Evolutionary conservation across 2,113 vertebrate species (phyloP).

Genomic region (Acrocephalus kingi): DNA sequence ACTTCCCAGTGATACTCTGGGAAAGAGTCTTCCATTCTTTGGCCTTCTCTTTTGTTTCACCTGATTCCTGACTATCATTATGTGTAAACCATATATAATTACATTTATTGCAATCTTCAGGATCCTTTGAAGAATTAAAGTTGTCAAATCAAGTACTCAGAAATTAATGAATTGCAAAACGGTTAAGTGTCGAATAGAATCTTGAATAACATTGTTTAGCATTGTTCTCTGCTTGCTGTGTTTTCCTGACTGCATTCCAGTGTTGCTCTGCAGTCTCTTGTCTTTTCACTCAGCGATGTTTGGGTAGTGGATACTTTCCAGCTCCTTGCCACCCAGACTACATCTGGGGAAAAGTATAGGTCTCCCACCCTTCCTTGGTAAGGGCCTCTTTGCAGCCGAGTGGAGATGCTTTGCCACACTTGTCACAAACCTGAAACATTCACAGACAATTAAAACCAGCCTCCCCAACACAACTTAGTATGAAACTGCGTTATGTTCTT

Average conservation of each 20-base stretch:
- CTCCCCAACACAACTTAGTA: not conserved
- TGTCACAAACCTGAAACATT: not conserved
- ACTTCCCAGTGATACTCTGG: not conserved
- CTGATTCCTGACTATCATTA: not conserved
- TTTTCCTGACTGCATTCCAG: not conserved
- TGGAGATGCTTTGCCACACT: not conserved
- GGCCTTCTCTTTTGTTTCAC: too few species aligned
- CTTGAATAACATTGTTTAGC: not conserved
- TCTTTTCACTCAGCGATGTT: accelerated
- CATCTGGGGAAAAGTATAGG: not conserved
- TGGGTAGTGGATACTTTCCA: not conserved
- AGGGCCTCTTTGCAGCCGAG: not conserved
- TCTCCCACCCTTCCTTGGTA: not conserved
- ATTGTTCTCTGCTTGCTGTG: not conserved
- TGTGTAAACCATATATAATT: not conserved
- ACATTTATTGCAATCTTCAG: not conserved
- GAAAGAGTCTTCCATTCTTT: not conserved
- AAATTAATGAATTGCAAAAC: not conserved
- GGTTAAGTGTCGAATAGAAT: not conserved
- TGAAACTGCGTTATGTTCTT: not conserved
- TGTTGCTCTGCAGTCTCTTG: not conserved
- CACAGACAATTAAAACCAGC: not conserved
- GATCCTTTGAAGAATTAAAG: not conserved
- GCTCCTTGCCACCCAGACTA: not conserved
- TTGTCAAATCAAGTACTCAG: not conserved